A percentile compares a stretch with the other conserved stretches of the same genome.
Conservation (phyloP, 2,888 invertebrate species). For the Augiades crinisus region DNA sequence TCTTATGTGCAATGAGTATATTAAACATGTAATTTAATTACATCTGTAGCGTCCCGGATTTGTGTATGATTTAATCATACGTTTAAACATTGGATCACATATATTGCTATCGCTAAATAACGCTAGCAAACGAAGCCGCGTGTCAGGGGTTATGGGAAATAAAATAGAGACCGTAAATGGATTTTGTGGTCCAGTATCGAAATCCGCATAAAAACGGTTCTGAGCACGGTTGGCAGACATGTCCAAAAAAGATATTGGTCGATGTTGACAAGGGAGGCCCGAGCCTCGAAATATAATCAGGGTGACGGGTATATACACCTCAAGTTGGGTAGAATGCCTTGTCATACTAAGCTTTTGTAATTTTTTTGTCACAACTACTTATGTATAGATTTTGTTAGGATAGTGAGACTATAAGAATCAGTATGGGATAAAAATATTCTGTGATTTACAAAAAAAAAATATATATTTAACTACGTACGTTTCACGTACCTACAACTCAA, state of each 20-base stretch:
- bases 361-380: background rate
- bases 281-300: background rate
- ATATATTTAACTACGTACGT: too few species aligned
- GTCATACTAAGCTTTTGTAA: background rate
- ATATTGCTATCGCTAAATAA: too few species aligned
- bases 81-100: too few species aligned
- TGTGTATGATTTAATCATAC: too few species aligned
- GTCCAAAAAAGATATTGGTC: constrained; percentile 16
- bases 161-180: background rate
- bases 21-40: too few species aligned
- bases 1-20: too few species aligned
- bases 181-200: background rate
- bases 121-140: too few species aligned
- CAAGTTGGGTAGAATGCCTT: background rate
- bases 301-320: background rate
- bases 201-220: background rate
- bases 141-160: background rate
- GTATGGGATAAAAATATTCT: background rate
- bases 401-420: background rate
- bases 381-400: background rate
- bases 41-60: too few species aligned
- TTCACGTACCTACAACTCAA: too few species aligned
- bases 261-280: constrained; percentile 1
- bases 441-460: background rate
- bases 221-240: constrained; percentile 11